A percentile compares a stretch with the other conserved stretches of the same genome.
phyloP scores from a whole-genome alignment of 2,113 vertebrate genomes.

The Urocitellus parryii region DNA sequence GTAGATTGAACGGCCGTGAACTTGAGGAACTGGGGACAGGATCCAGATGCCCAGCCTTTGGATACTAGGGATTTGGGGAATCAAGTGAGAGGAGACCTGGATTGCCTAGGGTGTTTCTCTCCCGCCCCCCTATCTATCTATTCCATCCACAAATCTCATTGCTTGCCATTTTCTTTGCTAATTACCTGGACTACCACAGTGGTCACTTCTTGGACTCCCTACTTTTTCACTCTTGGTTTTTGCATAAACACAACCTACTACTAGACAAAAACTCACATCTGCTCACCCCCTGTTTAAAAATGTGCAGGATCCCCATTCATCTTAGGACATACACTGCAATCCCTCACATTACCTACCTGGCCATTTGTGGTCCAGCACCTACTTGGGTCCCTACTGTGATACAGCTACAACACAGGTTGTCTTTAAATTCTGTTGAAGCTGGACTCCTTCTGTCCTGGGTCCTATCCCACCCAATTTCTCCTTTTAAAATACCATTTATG shows the following conservation, averaged over 20 bases:
- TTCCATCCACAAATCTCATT: not conserved
- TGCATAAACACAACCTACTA: not conserved
- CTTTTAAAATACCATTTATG: not conserved
- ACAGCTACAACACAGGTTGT: not conserved
- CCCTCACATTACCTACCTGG: not conserved
- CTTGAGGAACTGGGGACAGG: not conserved
- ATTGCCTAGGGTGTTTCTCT: too few species aligned
- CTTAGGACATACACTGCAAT: not conserved
- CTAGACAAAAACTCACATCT: not conserved
- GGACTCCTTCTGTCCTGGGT: not conserved
- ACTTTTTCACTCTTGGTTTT: not conserved
- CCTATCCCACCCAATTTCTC: not conserved
- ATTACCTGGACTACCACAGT: not conserved
- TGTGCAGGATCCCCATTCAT: not conserved
- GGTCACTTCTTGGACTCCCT: not conserved
- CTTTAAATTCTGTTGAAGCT: not conserved
- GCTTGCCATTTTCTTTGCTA: not conserved
- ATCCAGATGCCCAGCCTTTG: not conserved
- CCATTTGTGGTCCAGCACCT: too few species aligned
- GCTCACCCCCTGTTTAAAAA: not conserved
- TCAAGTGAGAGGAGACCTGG: not conserved
- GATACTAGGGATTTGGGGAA: not conserved
- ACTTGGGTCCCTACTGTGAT: not conserved
- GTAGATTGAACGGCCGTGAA: not conserved
- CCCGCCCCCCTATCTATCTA: accelerated